Evolutionary conservation across 2,888 invertebrate genomes (phyloP).

Genomic region (Orthosia gothica): DNA sequence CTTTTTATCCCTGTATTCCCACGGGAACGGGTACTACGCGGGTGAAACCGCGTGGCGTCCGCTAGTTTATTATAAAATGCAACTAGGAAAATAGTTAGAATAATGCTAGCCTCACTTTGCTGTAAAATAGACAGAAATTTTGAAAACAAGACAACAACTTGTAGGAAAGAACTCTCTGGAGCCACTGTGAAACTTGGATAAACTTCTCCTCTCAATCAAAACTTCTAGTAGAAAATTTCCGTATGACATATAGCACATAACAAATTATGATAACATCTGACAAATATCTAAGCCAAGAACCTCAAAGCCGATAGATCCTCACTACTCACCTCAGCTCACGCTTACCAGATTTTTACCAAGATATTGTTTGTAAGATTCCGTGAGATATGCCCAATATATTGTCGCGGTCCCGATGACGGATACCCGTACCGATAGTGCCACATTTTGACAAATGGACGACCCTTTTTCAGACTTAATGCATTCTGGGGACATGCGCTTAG

Average conservation of each 20-base stretch:
- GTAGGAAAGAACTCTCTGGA: no score
- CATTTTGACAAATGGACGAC: constrained; percentile 89
- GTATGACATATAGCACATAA: not conserved
- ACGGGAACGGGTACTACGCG: no score
- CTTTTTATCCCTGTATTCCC: no score
- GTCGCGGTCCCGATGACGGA: constrained; percentile 87
- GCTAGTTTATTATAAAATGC: no score
- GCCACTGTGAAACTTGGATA: no score
- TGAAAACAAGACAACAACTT: no score
- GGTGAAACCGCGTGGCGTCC: no score
- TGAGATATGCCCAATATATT: constrained; percentile 88
- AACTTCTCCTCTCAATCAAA: not conserved
- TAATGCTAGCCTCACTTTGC: no score
- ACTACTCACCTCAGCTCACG: constrained; percentile 41
- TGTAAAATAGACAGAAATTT: no score
- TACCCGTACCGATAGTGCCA: constrained; percentile 86
- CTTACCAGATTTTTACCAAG: constrained; percentile 63
- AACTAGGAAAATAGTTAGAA: no score
- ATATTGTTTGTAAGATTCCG: constrained; percentile 78
- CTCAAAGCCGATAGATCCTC: constrained; percentile 13
- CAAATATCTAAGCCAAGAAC: not conserved
- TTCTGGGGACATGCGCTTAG: constrained; percentile 81
- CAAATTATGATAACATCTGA: constrained; percentile 4
- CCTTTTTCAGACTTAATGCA: constrained; percentile 85
- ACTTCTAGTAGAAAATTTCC: constrained; percentile 6